Base-by-base conservation (phyloP, 1,140 invertebrate genomes). In the Drosophila pachea region DNA sequence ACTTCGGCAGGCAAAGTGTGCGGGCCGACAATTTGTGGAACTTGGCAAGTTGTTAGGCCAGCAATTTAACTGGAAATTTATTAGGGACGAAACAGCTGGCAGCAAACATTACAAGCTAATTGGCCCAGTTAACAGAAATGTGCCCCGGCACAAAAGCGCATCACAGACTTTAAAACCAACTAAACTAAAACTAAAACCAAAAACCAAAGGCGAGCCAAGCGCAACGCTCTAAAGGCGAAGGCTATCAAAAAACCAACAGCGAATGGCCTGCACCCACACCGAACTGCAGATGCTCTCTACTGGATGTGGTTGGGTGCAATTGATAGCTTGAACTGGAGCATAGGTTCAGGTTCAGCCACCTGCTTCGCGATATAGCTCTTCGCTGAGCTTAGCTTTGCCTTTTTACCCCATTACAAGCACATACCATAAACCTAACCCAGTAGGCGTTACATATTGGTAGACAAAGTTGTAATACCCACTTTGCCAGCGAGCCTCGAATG, bases 21-120 rank as follows among this genome's bases (percentile, higher is more conserved):
- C 14, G 35, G 40, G n/a, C 9, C 5, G 45, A 1, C 29, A 47
- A 36, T 54, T 45, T 42, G 38, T 52, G 36, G 11, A 62, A 62
- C 22, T 53, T 53, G 56, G 36, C 31, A 68, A 70, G 50, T 86
- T 76, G 76, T 84, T 76, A 76, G 73, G 65, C 76, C 60, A 86
- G 76, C 81, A 84, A 86, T 84, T 84, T 81, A 86, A 76, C 73
- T 74, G 81, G 73, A 84, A 86, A 81, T 86, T 84, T 86, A 84
- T 86, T 83, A 70, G 78, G 69, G 66, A 72, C 71, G 76, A 78
- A 83, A 83, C 78, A 83, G 78, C 74, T 75, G 61, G 74, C 50
- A 59, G 61, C 60, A 78, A 73, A 83, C 58, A 62, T 66, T 72
- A 49, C 62, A 64, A 64, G 74, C 64, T 86, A 86, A 86, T 86